Base-by-base conservation (phyloP, 1,140 invertebrate genomes). In the Drosophila parvula region DNA sequence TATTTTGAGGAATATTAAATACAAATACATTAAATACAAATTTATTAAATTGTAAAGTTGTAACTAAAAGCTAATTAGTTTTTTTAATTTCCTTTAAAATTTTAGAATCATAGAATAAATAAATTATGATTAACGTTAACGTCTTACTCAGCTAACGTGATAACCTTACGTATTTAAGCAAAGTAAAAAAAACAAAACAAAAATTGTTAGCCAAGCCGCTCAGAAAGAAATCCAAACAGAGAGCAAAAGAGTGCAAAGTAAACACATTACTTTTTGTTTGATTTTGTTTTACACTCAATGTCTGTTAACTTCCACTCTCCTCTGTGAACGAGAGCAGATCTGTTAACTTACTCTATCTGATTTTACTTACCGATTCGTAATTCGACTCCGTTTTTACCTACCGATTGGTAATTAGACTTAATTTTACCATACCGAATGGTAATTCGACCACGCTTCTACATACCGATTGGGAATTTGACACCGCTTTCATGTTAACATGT, bases 231-330 rank as follows among this genome's bases (percentile, higher is more conserved):
- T 5, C 27, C 14, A 53, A 5, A 27, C 18, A 22, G 34, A 36
- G 47, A 74, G 68, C n/a, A 45, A 63, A 16, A 65, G 50, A 38
- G 38, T 2, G 36, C 41, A 69, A 36, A 67, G 51, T 67, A 82
- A 82, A 75, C 56, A 71, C 45, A 81, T 74, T 75, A 69, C 67
- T 40, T 56, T 69, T 63, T 60, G 56, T 79, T 80, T 80, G 60
- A 30, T 43, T 76, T 80, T 59, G 67, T 77, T 81, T 81, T 77
- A 47, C 43, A 63, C 45, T 55, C 51, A 56, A 63, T 9, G 32
- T 34, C 71, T 7, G 7, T 7, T 30, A 30, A 30, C 30, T 5
- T 8, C 3, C 30, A 22, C 22, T 22, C 22, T 22, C 22, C 22
- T 22, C 22, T 22, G 22, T 22, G 1, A 22, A 22, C 22, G 22